phyloP scores from a whole-genome alignment of 1,140 invertebrate species.

The Ganaspis sp. region DNA sequence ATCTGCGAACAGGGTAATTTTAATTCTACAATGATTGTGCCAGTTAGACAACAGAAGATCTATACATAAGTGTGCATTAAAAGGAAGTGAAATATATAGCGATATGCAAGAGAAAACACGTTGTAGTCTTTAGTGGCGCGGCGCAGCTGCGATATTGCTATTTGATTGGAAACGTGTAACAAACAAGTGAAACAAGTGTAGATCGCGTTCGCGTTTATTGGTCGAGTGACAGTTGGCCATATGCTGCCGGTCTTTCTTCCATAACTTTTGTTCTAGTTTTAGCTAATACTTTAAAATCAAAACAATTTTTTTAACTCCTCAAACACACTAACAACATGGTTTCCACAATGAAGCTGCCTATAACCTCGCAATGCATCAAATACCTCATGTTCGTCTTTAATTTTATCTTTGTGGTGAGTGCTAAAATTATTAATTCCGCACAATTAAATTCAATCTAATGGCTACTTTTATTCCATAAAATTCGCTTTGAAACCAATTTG shows the following conservation, averaged over 20 bases:
- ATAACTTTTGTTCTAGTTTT: not conserved
- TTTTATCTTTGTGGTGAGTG: conserved; percentile 82
- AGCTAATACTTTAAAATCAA: not conserved
- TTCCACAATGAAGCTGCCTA: conserved; percentile 64
- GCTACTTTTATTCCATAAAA: not conserved
- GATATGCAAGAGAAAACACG: not conserved
- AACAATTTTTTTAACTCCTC: not conserved
- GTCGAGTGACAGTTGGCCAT: not conserved
- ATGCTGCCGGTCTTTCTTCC: not conserved
- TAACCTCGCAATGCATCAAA: conserved; percentile 78
- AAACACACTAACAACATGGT: conserved; percentile 51
- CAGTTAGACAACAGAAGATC: too few species aligned
- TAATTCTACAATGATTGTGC: too few species aligned
- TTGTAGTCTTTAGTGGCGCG: not conserved
- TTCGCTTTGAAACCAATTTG: not conserved
- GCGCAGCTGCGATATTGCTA: conserved; percentile 3
- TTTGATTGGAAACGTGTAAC: conserved; percentile 11
- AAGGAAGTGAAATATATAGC: not conserved
- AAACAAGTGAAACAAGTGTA: not conserved
- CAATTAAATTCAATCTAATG: not conserved
- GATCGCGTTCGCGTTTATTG: not conserved
- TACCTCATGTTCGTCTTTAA: conserved; percentile 83
- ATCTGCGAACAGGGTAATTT: too few species aligned
- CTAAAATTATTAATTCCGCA: conserved; percentile 27
- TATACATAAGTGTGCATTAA: too few species aligned